Evolutionary conservation across 2,797 vertebrate genomes (phyloP).

Genomic region (Pteropus rufus): DNA sequence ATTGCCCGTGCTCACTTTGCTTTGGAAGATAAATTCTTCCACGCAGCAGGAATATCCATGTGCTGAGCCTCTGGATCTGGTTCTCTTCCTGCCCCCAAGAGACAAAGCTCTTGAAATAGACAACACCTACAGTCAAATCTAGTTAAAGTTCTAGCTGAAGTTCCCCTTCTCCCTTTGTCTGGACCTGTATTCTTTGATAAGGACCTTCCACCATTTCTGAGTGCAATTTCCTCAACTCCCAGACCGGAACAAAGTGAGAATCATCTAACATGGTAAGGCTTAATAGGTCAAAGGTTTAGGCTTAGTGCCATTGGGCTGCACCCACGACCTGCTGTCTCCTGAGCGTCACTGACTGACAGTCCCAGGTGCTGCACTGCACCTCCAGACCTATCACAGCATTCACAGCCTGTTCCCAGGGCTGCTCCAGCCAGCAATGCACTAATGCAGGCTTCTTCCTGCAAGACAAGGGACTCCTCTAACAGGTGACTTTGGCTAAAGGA

Average conservation of each 20-base stretch:
- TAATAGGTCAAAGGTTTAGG: background rate
- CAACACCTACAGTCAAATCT: background rate
- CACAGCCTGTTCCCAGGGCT: background rate
- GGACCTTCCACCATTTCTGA: background rate
- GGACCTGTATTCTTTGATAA: background rate
- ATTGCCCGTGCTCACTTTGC: background rate
- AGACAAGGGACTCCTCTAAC: background rate
- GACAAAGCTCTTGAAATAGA: background rate
- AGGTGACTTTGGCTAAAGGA: background rate
- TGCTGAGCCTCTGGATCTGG: background rate
- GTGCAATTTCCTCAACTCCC: background rate
- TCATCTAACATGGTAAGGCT: background rate
- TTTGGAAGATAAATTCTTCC: background rate
- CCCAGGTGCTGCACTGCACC: background rate
- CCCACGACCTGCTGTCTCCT: background rate
- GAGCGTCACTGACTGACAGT: background rate
- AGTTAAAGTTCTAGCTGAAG: background rate
- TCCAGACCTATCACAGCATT: background rate
- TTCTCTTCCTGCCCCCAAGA: background rate
- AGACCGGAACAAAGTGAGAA: background rate
- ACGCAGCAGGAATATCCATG: background rate
- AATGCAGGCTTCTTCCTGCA: background rate
- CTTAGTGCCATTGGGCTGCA: background rate
- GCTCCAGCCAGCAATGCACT: background rate
- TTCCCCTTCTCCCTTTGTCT: background rate